These are phyloP conservation scores for Pangasius djambal DNA, from an alignment of 2,797 vertebrate genomes.

Conservation along the genomic window DNA sequence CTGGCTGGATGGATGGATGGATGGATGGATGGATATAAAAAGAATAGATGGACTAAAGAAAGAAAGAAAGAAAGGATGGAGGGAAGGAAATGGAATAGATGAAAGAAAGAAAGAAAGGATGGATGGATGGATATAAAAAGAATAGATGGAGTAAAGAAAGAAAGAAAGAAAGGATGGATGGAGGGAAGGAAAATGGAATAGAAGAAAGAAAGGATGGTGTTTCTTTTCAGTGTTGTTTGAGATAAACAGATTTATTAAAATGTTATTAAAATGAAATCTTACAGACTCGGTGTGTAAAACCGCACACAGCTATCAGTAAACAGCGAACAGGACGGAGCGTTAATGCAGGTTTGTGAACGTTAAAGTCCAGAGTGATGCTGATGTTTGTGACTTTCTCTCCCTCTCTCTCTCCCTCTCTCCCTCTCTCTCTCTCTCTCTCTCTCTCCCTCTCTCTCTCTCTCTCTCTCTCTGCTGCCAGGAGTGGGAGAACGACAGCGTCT, in stretches of 20 bases:
- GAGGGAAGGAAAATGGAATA: background rate
- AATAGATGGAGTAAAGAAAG: too few relatives aligned
- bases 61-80: background rate
- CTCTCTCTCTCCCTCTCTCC: background rate
- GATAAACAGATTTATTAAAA: background rate
- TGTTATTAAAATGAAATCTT: background rate
- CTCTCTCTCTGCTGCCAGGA: constrained; percentile 41
- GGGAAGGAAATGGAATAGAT: background rate
- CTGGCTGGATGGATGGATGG: background rate
- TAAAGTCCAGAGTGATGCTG: background rate
- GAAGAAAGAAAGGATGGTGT: background rate
- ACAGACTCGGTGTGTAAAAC: background rate
- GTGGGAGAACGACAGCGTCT: constrained; percentile 49
- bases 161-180: background rate
- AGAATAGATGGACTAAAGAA: too few relatives aligned
- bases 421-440: background rate
- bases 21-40: background rate
- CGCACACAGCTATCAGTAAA: background rate
- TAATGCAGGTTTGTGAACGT: background rate
- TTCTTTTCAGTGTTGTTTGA: background rate
- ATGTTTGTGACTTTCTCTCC: background rate
- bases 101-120: background rate
- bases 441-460: background rate
- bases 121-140: too few relatives aligned
- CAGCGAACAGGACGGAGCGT: background rate